Evolutionary conservation across 2,888 invertebrate species (phyloP).

Genomic region (Ashinkailepas kermadecensis): DNA sequence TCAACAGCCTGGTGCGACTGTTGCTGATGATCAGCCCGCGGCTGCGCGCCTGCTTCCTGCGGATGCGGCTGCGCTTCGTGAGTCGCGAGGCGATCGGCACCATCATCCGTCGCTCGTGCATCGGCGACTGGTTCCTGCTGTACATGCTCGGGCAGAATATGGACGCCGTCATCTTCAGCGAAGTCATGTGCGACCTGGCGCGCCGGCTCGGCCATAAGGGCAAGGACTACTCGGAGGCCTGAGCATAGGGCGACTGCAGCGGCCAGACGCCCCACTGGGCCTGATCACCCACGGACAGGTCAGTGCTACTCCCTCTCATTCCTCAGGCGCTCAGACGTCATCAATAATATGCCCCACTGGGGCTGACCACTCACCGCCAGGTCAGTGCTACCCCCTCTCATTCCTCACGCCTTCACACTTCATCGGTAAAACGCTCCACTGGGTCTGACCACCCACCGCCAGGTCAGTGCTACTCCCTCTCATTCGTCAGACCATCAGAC

Average conservation of each 20-base stretch:
- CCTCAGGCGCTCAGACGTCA: too few relatives aligned
- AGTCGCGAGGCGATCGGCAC: slow-evolving; percentile 83
- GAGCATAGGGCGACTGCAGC: not conserved
- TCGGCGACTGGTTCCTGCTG: slow-evolving; percentile 92
- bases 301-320: not conserved
- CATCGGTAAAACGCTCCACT: too few relatives aligned
- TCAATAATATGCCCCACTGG: too few relatives aligned
- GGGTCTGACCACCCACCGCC: too few relatives aligned
- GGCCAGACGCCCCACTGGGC: not conserved
- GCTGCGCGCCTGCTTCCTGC: slow-evolving; percentile 83
- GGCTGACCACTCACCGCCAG: too few relatives aligned
- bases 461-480: too few relatives aligned
- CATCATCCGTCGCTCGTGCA: slow-evolving; percentile 80
- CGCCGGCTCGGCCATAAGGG: slow-evolving; percentile 66
- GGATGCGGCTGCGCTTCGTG: slow-evolving; percentile 78
- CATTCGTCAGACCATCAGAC: too few relatives aligned
- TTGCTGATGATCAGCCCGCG: slow-evolving; percentile 79
- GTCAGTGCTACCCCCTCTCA: too few relatives aligned
- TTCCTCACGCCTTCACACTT: too few relatives aligned
- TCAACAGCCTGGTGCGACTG: slow-evolving; percentile 72
- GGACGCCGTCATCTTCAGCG: slow-evolving; percentile 42
- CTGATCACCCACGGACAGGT: not conserved
- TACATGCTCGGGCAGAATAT: slow-evolving; percentile 86
- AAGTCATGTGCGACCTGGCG: slow-evolving; percentile 86
- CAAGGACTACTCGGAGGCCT: slow-evolving; percentile 35